Evolutionary conservation across 2,888 invertebrate genomes (phyloP), one percentile per base, ranked within the genome.

Genomic region (Arge pagana): DNA sequence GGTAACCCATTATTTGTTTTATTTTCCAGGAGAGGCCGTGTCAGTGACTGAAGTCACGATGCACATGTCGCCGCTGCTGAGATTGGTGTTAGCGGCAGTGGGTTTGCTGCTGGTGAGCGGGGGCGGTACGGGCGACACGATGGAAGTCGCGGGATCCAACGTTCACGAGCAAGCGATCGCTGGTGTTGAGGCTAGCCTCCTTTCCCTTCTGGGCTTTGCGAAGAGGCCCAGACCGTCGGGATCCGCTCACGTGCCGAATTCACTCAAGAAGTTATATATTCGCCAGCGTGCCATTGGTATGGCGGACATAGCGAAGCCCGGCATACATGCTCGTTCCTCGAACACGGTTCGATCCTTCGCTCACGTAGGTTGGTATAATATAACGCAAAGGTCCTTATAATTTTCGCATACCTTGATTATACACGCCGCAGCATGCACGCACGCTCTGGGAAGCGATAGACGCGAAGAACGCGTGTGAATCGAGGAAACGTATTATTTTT

Each of bases 311-410:
- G 84, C 85, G 73, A 86, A 83, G 65, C 84, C 83, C 54, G 88
- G 87, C 59, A 78, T 85, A 64, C 80, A 84, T 69, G 85, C 88
- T 59, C 84, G 87, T 68, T 85, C 86, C 62, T 90, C 93, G 63
- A 93, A 93, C 78, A 93, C 92, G 51, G 88, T 91, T 58, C 82
- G 93, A 72, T 89, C 90, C 77, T 93, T 88, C 80, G 84, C 85
- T 70, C 92, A 92, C 80, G 81, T 83, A 77, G 87, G 88, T 88
- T 75, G 81, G 84, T 66, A 56, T 42, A 11, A 78, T 55, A 30
- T 15, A 40, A 21, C 13, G 10, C 31, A 10, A 8, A n/a, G n/a
- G n/a, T n/a, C n/a, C n/a, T n/a, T n/a, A n/a, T n/a, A n/a, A n/a
- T n/a, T n/a, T n/a, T n/a, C n/a, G n/a, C n/a, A n/a, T n/a, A n/a